Evolutionary conservation across 2,113 vertebrate genomes (phyloP), one percentile per base, ranked within the genome.

Genomic region (Trematocara stigmaticum): DNA sequence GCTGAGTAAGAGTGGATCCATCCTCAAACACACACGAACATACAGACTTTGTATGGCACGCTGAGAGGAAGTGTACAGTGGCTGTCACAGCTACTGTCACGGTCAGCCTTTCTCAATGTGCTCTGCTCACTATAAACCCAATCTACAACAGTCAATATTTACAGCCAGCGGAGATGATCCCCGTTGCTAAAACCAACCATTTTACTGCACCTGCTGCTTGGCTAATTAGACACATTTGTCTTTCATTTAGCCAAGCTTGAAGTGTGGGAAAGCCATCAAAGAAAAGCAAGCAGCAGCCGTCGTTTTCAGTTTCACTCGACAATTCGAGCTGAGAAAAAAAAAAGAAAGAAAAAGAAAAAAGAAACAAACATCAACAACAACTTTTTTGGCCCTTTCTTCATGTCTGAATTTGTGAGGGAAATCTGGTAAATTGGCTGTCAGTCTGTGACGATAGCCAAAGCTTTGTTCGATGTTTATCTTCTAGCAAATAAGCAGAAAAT

Each of bases 131-230:
- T 83, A 52, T 84, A 76, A 76, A 85, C 53, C 79, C 88, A 81
- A 92, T 94, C 92, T 92, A 86, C 93, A 90, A 83, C 86, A 92
- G 92, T 95, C 94, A 96, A 94, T 93, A 94, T 95, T 95, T 94
- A 95, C 89, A 85, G 88, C 85, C 89, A 83, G 83, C 91, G 87
- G 83, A 94, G 86, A 93, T 59, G 82, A 85, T 78, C 84, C 90
- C 90, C 51, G n/a, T 85, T 59, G 87, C 88, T 88, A 93, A 92
- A 95, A 93, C 89, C 91, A 92, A 93, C 91, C 86, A 91, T 94
- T 94, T 93, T 76, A 87, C 83, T 87, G 84, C 91, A 92, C 94
- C 94, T 92, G 93, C 94, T 94, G 95, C 86, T 89, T 89, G 90
- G 81, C 87, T 95, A 95, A 96, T 95, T 94, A 94, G 88, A 86